These are phyloP conservation scores for Stomatorhinus ivindoensis DNA, from an alignment of 2,113 vertebrate genomes.

Conservation along the genomic window DNA sequence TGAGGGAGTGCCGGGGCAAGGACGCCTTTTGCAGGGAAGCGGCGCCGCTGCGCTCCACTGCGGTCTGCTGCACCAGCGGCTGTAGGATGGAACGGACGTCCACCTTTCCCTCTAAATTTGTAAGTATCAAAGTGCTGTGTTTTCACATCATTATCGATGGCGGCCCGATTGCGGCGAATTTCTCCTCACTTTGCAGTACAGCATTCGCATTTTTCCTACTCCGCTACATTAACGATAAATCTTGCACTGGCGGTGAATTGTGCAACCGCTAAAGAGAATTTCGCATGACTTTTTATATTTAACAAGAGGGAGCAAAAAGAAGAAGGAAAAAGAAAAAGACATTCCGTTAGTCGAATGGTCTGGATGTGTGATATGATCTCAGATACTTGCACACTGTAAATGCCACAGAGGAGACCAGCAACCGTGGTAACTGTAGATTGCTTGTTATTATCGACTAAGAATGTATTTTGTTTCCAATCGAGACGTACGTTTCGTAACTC, in stretches of 20 bases:
- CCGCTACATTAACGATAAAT: not conserved
- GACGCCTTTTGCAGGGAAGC: not conserved
- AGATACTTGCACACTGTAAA: not conserved
- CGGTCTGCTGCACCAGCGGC: not conserved
- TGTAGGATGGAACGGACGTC: not conserved
- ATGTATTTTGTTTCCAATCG: not conserved
- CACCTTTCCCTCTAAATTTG: too few species aligned
- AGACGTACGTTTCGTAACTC: not conserved
- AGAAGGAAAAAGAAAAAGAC: not conserved
- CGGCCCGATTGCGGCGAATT: not conserved
- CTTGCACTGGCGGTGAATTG: not conserved
- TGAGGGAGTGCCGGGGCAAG: not conserved
- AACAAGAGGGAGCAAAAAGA: not conserved
- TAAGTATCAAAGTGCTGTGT: not conserved
- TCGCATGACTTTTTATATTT: not conserved
- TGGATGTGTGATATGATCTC: not conserved
- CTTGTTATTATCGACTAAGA: not conserved
- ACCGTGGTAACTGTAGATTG: not conserved
- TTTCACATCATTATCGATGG: not conserved
- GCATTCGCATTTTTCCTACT: not conserved
- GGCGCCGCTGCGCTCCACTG: not conserved
- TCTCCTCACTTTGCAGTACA: not conserved
- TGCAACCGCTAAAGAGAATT: not conserved
- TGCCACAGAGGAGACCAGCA: not conserved
- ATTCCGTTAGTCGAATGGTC: not conserved